Conservation (phyloP, 1,140 invertebrate species). For the Bombus ignitus region DNA sequence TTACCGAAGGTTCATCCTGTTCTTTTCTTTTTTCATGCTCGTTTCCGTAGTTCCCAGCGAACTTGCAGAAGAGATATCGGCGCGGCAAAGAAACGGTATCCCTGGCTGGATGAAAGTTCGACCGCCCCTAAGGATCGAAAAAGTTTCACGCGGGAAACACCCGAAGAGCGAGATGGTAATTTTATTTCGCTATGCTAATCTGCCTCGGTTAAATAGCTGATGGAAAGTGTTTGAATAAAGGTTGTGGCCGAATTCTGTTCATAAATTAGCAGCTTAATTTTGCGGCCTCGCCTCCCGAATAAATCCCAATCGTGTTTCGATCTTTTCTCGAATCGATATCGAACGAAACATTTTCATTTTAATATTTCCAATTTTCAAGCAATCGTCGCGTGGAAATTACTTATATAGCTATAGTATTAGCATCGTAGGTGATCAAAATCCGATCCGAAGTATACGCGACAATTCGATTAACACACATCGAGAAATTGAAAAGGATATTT, state of each 20-base stretch:
- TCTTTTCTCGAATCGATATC: background rate
- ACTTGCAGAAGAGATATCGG: slow-evolving; percentile 29
- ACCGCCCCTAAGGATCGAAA: background rate
- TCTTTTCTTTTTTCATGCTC: background rate
- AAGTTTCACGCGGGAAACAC: background rate
- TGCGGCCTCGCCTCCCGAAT: background rate
- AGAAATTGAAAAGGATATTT: background rate
- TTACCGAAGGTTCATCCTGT: background rate
- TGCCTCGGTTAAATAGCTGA: background rate
- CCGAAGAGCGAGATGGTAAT: background rate
- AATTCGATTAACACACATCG: background rate
- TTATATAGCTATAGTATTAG: too few relatives aligned
- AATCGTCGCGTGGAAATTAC: background rate
- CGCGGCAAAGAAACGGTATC: background rate
- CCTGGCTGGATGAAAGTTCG: background rate
- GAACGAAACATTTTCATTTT: background rate
- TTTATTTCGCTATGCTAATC: slow-evolving; percentile 11
- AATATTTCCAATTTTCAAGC: background rate
- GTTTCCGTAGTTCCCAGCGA: slow-evolving; percentile 7
- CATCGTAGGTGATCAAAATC: background rate
- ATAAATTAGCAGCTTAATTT: background rate
- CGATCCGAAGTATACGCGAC: background rate
- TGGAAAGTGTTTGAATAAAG: background rate
- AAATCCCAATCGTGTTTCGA: background rate
- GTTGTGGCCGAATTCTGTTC: background rate